A percentile compares a stretch with the other conserved stretches of the same genome.
Conservation (phyloP, 1,140 invertebrate species). For the Nixonia krombeini region DNA sequence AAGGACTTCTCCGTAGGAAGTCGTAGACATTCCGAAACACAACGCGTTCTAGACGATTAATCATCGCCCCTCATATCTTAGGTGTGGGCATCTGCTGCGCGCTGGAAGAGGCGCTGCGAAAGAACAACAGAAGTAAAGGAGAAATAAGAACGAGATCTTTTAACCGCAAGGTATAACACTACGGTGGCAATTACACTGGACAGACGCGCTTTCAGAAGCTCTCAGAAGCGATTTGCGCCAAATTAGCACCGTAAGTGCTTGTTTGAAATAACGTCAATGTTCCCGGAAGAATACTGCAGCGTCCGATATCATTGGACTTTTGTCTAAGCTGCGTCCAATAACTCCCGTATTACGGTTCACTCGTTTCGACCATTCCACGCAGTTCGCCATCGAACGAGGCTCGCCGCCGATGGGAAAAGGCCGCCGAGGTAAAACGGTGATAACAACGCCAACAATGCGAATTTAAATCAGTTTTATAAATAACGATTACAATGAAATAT, state of each 20-base stretch:
- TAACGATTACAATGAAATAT: constrained; percentile 21
- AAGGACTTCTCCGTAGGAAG: background rate
- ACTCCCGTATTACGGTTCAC: no score
- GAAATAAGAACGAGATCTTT: constrained; percentile 15
- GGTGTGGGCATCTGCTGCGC: constrained; percentile 26
- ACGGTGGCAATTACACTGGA: constrained; percentile 26
- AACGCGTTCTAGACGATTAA: constrained; percentile 36
- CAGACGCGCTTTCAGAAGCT: constrained; percentile 29
- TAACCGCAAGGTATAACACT: constrained; percentile 33
- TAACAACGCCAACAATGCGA: no score
- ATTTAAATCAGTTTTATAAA: no score
- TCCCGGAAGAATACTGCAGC: constrained; percentile 31
- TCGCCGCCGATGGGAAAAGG: no score
- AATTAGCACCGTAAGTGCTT: constrained; percentile 49
- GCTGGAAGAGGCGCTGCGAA: constrained; percentile 5
- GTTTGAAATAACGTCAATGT: constrained; percentile 16
- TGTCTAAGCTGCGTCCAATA: no score
- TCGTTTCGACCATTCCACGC: no score
- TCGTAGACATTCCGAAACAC: constrained; percentile 20
- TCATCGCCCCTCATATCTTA: constrained; percentile 20
- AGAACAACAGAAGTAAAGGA: background rate
- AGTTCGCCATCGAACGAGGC: no score
- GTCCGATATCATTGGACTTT: no score
- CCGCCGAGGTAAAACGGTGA: no score
- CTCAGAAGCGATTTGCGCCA: constrained; percentile 47